phyloP scores from a whole-genome alignment of 2,888 invertebrate species.

The Leptura quadrifasciata region DNA sequence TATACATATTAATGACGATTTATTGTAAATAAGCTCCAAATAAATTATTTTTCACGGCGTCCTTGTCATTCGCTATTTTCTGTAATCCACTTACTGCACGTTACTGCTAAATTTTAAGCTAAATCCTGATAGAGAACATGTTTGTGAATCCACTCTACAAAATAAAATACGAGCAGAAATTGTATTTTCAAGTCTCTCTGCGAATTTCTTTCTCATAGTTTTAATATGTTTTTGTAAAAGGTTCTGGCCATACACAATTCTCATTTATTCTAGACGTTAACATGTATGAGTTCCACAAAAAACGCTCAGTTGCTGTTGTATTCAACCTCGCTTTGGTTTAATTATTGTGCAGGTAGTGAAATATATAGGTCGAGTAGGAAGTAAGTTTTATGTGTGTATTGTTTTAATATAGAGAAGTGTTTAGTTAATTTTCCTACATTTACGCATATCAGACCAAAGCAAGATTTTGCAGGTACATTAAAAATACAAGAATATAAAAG shows the following conservation, averaged over 20 bases:
- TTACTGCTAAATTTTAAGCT: no score
- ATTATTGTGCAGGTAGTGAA: background rate
- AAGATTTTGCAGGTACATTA: no score
- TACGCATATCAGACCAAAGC: background rate
- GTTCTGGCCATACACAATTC: background rate
- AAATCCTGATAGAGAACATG: background rate
- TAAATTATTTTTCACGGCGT: no score
- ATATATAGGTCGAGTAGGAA: background rate
- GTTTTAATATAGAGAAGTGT: background rate
- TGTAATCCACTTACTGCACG: no score
- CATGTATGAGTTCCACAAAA: background rate
- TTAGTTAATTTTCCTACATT: background rate
- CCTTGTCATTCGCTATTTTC: no score
- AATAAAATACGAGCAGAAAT: background rate
- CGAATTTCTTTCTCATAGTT: background rate
- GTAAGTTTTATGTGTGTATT: background rate
- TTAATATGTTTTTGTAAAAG: background rate
- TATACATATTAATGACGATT: no score
- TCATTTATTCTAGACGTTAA: conserved; percentile 1
- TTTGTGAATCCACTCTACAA: background rate
- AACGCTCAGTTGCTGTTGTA: background rate
- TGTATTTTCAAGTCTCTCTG: background rate
- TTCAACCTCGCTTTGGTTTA: background rate
- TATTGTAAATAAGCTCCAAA: no score
- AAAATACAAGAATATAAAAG: no score